Evolutionary conservation across 1,140 invertebrate genomes (phyloP), one percentile per base, ranked within the genome.

Genomic region (Drosophila funebris): DNA sequence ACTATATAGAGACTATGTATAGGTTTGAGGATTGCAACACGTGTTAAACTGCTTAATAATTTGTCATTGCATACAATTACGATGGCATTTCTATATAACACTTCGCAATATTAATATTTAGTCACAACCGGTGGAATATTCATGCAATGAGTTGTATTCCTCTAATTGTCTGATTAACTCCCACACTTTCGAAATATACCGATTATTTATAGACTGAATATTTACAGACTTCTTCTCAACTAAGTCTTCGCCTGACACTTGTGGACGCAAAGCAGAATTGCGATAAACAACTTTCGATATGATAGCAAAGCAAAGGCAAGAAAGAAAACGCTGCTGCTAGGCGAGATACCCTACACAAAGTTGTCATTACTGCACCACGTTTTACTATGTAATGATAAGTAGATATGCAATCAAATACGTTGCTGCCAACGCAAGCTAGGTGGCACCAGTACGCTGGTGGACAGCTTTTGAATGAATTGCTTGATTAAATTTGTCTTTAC

Each of bases 31-130:
- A 43, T 16, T 48, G 50, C 18, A 70, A 54, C 60, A 64, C 67
- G 67, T 70, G 67, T 53, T 46, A 18, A 70, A 64, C 31, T 64
- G 24, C 16, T 54, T 39, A 33, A 64, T 39, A 43, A 50, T 69
- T 69, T 50, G 8, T 60, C 41, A 6, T 29, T 41, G 24, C 7
- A 20, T n/a, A n/a, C 22, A 53, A 20, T 14, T 22, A 37, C 22
- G 5, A 46, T 48, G 6, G 6, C 6, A 56, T 63, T 37, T 52
- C 4, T 11, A 16, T 52, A 9, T 24, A 41, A 24, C 9, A 24
- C 27, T 46, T 46, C 20, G 1, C 7, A 13, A 20, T n/a, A 39
- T 18, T 57, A 0, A 14, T 27, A 14, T 53, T 54, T 29, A 24
- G 43, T 31, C 63, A 67, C 58, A 48, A 46, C 27, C n/a, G 43